Evolutionary conservation across 2,113 vertebrate species (phyloP).

Genomic region (Rhinopithecus roxellana): DNA sequence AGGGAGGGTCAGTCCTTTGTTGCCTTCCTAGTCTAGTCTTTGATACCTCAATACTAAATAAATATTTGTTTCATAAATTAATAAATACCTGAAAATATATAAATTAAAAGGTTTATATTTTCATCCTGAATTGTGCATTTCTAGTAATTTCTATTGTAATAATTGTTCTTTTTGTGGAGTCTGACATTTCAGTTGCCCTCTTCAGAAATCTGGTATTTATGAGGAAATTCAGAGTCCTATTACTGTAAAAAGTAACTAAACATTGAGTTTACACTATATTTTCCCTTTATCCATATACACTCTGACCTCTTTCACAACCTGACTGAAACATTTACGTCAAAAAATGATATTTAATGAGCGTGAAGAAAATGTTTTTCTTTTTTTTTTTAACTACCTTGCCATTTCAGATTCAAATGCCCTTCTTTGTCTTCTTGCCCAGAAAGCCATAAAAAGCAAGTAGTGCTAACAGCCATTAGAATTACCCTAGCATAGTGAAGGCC

Average conservation of each 20-base stretch:
- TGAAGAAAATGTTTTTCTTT: slow-evolving; percentile 26
- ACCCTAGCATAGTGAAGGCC: not conserved
- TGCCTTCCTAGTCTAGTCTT: not conserved
- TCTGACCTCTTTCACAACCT: not conserved
- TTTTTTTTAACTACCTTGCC: not conserved
- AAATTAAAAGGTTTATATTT: not conserved
- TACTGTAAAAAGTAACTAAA: not conserved
- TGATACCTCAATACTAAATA: not conserved
- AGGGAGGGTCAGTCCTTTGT: not conserved
- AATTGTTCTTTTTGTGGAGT: not conserved
- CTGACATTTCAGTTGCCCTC: not conserved
- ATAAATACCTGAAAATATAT: not conserved
- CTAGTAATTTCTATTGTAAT: not conserved
- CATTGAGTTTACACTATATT: not conserved
- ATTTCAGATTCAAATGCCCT: slow-evolving; percentile 53
- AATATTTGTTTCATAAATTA: not conserved
- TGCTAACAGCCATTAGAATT: not conserved
- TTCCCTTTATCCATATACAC: not conserved
- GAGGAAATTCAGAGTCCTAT: not conserved
- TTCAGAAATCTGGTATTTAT: not conserved
- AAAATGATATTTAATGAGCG: slow-evolving; percentile 7
- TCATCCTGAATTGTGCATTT: not conserved
- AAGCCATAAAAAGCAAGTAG: slow-evolving; percentile 1
- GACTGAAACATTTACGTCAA: not conserved
- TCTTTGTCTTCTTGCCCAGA: slow-evolving; percentile 31